phyloP scores from a whole-genome alignment of 2,888 invertebrate genomes.

The Deilephila elpenor region DNA sequence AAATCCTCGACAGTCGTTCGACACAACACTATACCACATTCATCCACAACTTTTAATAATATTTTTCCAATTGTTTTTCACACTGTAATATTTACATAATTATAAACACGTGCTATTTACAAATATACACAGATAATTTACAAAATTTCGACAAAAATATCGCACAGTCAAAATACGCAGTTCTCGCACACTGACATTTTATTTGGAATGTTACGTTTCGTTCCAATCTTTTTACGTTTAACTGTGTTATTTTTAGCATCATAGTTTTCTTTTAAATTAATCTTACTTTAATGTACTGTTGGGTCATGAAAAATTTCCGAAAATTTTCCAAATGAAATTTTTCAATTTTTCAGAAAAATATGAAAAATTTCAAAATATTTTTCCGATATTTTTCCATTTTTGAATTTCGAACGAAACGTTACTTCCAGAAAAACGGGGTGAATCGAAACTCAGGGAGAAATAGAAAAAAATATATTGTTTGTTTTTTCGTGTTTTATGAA shows the following conservation, averaged over 20 bases:
- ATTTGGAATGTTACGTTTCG: neutral
- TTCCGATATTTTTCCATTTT: too few relatives aligned
- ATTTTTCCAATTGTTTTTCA: constrained; percentile 35
- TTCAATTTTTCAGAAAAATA: too few relatives aligned
- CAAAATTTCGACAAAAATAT: constrained; percentile 50
- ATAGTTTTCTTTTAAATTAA: neutral
- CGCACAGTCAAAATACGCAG: constrained; percentile 70
- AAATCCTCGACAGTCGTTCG: constrained; percentile 28
- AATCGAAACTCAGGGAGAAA: too few relatives aligned
- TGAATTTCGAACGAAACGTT: too few relatives aligned
- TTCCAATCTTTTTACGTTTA: neutral
- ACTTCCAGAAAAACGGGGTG: too few relatives aligned
- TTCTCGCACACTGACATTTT: constrained; percentile 45
- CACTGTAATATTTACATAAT: constrained; percentile 42
- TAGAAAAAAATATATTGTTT: too few relatives aligned
- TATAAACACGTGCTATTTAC: constrained; percentile 47
- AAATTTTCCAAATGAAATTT: too few relatives aligned
- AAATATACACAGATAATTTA: constrained; percentile 52
- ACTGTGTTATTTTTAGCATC: neutral
- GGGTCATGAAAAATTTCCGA: too few relatives aligned
- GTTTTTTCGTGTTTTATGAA: too few relatives aligned
- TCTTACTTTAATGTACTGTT: too few relatives aligned
- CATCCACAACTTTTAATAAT: constrained; percentile 1
- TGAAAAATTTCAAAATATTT: too few relatives aligned
- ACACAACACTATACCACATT: constrained; percentile 32